Conservation (phyloP, 2,888 invertebrate genomes). For the Ormia ochracea region DNA sequence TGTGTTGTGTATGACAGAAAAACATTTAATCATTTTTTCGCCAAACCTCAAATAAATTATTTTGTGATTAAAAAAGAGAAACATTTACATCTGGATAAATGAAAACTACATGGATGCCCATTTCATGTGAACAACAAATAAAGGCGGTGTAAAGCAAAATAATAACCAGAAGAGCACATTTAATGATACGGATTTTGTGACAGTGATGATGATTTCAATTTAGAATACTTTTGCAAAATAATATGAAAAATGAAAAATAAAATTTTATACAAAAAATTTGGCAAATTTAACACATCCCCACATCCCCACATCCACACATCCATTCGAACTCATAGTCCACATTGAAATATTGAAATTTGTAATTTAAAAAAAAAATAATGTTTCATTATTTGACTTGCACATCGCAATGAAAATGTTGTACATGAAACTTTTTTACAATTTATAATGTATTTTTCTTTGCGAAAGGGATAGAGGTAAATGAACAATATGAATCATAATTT, state of each 20-base stretch:
- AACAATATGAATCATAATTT: slow-evolving; percentile 48
- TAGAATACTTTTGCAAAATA: background rate
- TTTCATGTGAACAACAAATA: slow-evolving; percentile 23
- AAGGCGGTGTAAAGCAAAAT: background rate
- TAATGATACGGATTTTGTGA: slow-evolving; percentile 11
- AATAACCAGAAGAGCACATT: slow-evolving; percentile 20
- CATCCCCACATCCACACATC: background rate
- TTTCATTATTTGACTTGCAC: slow-evolving; percentile 21
- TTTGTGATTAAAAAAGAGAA: slow-evolving; percentile 26
- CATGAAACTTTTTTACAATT: slow-evolving; percentile 6
- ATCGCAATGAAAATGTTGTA: slow-evolving; percentile 15
- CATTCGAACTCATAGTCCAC: background rate
- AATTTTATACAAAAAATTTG: background rate
- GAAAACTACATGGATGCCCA: slow-evolving; percentile 29
- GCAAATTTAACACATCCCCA: background rate
- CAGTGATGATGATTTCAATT: background rate
- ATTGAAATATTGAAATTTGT: slow-evolving; percentile 16
- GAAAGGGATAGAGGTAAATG: slow-evolving; percentile 22
- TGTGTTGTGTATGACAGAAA: background rate
- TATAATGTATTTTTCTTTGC: background rate
- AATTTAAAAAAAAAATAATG: background rate
- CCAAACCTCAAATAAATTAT: slow-evolving; percentile 48
- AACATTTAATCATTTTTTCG: slow-evolving; percentile 25
- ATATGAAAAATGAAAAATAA: background rate
- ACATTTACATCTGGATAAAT: background rate